Base-by-base conservation (phyloP, 1,140 invertebrate genomes). In the Anthonomus grandis region DNA sequence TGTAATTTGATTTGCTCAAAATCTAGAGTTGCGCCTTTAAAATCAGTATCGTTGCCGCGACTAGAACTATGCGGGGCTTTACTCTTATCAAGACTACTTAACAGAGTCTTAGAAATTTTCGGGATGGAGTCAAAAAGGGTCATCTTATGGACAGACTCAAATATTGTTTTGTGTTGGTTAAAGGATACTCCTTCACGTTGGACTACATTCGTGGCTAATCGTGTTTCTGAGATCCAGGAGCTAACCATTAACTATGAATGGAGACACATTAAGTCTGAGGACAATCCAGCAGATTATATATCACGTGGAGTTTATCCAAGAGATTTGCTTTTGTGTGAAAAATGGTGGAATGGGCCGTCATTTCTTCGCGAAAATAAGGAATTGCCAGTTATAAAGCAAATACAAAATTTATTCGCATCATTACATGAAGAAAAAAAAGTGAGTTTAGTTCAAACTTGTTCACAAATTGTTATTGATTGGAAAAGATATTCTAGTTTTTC, bases 1-100 rank as follows among this genome's bases (percentile, higher is more conserved):
- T 19, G 15, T 6, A 23, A 24, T 8, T 45, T 58, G 9, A 42
- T 64, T n/a, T 49, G 36, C 37, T 27, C 55, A 23, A 67, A 66
- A 59, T 50, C 57, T 18, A 41, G 58, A 24, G 69, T 75, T 3
- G 64, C 71, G 22, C 72, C 75, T 3, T 34, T 67, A 6, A 70
- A 71, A 61, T 50, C 57, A 21, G 37, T 70, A 0, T 65, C 73
- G 0, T 55, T 68, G 6, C 68, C 69, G 4, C 34, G 62, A 21
- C 36, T 72, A 18, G 69, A 71, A 61, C 48, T 72, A 9, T 57
- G 53, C 37, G 67, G 49, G 5, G 65, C 68, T 5, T 8, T 66
- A 3, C 23, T 71, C 10, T 39, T 71, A 9, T 39, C 65, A 8
- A 34, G 53, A n/a, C 41, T 63, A 13, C 13, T 22, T 15, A 13